Evolutionary conservation across 1,140 invertebrate species (phyloP).

Genomic region (Ceratina calcarata): DNA sequence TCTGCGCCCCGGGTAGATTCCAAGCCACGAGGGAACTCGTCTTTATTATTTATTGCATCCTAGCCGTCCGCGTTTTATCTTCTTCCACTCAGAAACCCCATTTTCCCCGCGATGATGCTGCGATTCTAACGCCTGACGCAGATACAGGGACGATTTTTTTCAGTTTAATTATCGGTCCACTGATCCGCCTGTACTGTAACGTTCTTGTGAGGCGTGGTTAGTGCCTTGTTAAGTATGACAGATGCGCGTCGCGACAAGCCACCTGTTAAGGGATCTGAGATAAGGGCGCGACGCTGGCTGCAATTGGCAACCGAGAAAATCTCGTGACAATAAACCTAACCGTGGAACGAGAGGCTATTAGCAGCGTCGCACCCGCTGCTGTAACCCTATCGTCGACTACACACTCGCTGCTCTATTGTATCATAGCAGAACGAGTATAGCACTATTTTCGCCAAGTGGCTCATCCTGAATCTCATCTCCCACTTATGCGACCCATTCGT

Average conservation of each 20-base stretch:
- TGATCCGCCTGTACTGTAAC: too few relatives aligned
- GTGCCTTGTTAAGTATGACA: background rate
- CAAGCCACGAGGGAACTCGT: constrained; percentile 47
- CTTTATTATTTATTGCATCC: constrained; percentile 74
- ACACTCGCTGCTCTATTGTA: background rate
- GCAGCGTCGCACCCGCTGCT: background rate
- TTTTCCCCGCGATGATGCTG: background rate
- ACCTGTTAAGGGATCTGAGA: constrained; percentile 8
- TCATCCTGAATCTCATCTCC: background rate
- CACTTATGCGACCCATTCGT: background rate
- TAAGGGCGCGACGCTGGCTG: background rate
- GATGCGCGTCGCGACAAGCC: constrained; percentile 6
- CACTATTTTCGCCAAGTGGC: background rate
- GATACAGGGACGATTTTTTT: background rate
- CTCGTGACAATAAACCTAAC: constrained; percentile 30
- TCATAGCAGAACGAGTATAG: constrained; percentile 3
- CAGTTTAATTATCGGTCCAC: too few relatives aligned
- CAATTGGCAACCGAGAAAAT: constrained; percentile 20
- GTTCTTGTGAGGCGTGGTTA: too few relatives aligned
- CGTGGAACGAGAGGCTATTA: constrained; percentile 32
- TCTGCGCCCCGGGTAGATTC: constrained; percentile 19
- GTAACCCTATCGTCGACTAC: constrained; percentile 16
- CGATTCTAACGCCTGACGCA: background rate
- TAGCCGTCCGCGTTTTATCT: constrained; percentile 13
- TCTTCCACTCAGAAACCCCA: constrained; percentile 1